Conservation (phyloP, 2,888 invertebrate genomes). For the Agonopterix alstromeriana region DNA sequence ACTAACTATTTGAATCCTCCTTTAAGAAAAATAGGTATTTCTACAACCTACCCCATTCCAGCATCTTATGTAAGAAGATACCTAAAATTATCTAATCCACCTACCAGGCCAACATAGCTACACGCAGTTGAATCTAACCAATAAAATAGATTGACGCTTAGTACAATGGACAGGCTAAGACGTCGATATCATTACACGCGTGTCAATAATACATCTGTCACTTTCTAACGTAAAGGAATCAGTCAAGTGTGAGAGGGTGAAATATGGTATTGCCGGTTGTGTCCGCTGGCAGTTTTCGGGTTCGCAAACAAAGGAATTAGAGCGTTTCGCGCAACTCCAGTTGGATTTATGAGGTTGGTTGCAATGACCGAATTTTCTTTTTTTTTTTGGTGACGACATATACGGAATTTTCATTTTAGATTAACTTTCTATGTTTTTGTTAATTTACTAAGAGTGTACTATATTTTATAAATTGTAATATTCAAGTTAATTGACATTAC, state of each 20-base stretch:
- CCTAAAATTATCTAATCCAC: not conserved
- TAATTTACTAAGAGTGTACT: not conserved
- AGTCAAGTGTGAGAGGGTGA: constrained; percentile 61
- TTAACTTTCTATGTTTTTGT: not conserved
- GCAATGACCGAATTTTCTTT: constrained; percentile 57
- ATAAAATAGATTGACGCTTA: constrained; percentile 2
- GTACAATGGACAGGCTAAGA: not conserved
- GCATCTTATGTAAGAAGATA: not conserved
- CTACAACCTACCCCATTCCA: too few relatives aligned
- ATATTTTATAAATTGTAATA: not conserved
- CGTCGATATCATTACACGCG: not conserved
- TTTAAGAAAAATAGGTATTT: too few relatives aligned
- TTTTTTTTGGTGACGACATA: constrained; percentile 25
- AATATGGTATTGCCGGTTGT: constrained; percentile 50
- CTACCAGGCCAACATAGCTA: not conserved
- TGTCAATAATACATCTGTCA: constrained; percentile 44
- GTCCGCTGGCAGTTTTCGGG: constrained; percentile 61
- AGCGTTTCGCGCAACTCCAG: constrained; percentile 49
- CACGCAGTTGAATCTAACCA: not conserved
- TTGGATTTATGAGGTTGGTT: constrained; percentile 57
- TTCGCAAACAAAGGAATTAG: constrained; percentile 72
- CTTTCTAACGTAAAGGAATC: constrained; percentile 49
- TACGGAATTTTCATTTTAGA: not conserved
- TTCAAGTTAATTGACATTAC: too few relatives aligned
- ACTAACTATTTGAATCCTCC: too few relatives aligned